phyloP scores from a whole-genome alignment of 2,113 vertebrate species.

The Lichenostomus cassidix region DNA sequence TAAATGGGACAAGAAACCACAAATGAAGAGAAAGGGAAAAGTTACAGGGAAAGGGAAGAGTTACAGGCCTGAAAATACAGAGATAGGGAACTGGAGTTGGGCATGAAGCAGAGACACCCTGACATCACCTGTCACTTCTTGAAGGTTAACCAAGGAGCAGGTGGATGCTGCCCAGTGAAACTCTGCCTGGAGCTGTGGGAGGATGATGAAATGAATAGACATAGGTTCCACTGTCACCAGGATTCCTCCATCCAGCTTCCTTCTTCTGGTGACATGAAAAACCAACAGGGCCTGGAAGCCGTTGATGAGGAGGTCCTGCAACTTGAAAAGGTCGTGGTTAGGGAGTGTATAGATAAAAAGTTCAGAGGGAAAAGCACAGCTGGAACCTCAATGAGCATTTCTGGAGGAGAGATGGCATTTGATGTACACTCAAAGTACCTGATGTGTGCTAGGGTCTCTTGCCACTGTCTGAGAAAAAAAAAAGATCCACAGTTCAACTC shows the following conservation, averaged over 20 bases:
- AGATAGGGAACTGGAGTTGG: background rate
- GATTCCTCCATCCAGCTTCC: background rate
- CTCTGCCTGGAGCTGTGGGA: background rate
- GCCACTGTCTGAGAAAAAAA: background rate
- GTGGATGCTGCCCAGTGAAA: background rate
- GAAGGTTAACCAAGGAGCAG: background rate
- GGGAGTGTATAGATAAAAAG: background rate
- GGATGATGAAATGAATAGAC: background rate
- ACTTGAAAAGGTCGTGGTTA: background rate
- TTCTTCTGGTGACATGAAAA: background rate
- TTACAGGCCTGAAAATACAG: background rate
- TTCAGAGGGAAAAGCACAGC: background rate
- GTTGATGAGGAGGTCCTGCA: background rate
- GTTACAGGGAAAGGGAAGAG: background rate
- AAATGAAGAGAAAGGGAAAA: background rate
- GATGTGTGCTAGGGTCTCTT: background rate
- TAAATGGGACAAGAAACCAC: background rate
- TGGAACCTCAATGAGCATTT: background rate
- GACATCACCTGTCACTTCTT: background rate
- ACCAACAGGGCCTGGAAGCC: background rate
- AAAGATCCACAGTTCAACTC: background rate
- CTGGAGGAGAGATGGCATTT: background rate
- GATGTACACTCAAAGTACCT: background rate
- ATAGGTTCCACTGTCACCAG: background rate
- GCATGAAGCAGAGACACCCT: background rate